Percentiles rank a stretch among this genome's conserved stretches.
phyloP scores from a whole-genome alignment of 1,140 invertebrate species.

The Ruditapes philippinarum region DNA sequence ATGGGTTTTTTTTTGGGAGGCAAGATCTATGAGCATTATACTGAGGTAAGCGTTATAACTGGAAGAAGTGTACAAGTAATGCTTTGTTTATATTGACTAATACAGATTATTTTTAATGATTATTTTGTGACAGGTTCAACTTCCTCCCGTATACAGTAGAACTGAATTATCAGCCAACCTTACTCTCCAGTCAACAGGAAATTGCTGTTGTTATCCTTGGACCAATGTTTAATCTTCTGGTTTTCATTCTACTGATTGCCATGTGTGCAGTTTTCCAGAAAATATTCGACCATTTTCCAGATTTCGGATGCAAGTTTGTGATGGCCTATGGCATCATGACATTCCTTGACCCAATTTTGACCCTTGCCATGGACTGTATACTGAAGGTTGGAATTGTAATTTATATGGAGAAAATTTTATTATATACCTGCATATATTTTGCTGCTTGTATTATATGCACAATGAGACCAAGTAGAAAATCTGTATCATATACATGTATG shows the following conservation, averaged over 20 bases:
- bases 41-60: too few relatives aligned
- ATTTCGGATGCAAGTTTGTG: conserved; percentile 84
- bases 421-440: too few relatives aligned
- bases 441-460: too few relatives aligned
- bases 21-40: too few relatives aligned
- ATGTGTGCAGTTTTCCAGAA: conserved; percentile 78
- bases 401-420: too few relatives aligned
- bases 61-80: too few relatives aligned
- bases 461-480: too few relatives aligned
- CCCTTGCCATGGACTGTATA: conserved; percentile 79
- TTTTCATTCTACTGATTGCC: conserved; percentile 79
- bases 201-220: conserved; percentile 83
- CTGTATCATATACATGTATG: too few relatives aligned
- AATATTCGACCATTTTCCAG: conserved; percentile 80
- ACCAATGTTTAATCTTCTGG: conserved; percentile 79
- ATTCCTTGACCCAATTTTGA: conserved; percentile 81
- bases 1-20: too few relatives aligned
- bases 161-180: conserved; percentile 84
- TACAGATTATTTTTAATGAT: too few relatives aligned
- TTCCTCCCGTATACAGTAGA: conserved; percentile 84
- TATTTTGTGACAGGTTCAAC: conserved; percentile 85
- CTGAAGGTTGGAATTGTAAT: too few relatives aligned
- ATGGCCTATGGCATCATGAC: conserved; percentile 81
- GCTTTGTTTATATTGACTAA: too few relatives aligned
- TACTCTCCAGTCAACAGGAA: conserved; percentile 81